Evolutionary conservation across 1,140 invertebrate genomes (phyloP), one percentile per base, ranked within the genome.

Genomic region (Drosophila triauraria): DNA sequence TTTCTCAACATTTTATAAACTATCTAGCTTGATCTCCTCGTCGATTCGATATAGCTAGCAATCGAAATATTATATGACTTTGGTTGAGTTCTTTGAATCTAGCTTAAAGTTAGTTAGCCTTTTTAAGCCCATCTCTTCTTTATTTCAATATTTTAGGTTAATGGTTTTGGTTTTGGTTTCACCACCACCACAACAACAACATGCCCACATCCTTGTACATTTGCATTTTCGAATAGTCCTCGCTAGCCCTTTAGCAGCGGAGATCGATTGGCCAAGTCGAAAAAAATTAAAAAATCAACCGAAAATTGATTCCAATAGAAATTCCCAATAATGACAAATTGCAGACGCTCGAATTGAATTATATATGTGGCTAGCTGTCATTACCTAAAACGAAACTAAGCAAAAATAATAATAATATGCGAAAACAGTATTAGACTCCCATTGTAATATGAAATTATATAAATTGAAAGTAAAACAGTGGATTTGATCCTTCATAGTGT

Each of bases 401-500:
- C 17, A 62, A 32, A 57, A 15, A 59, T 25, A 60, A 47, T 12
- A 58, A 30, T 57, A 54, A 65, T 67, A 71, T 70, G 65, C 65
- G 63, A 48, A 60, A 69, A 68, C 47, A 68, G 67, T 70, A 72
- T 69, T 85, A 81, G 67, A 65, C 59, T 63, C 70, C 51, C 79
- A 87, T 78, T 80, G 69, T 86, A 82, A 84, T 59, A 60, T 79
- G 63, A 75, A 82, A 83, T 91, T 82, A 90, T 83, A 92, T 83
- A 80, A 92, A 82, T 91, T 88, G 68, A 92, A 83, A 92, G 90
- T 92, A 91, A 93, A 93, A 93, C 92, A 93, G 92, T 93, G 92
- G 92, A 93, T 93, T 93, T 83, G 83, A 93, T 90, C 92, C 92
- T 93, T 93, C 92, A 91, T 85, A 92, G 82, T 81, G 74, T 81